Base-by-base conservation (phyloP, 2,113 vertebrate genomes). In the Arothron firmamentum region DNA sequence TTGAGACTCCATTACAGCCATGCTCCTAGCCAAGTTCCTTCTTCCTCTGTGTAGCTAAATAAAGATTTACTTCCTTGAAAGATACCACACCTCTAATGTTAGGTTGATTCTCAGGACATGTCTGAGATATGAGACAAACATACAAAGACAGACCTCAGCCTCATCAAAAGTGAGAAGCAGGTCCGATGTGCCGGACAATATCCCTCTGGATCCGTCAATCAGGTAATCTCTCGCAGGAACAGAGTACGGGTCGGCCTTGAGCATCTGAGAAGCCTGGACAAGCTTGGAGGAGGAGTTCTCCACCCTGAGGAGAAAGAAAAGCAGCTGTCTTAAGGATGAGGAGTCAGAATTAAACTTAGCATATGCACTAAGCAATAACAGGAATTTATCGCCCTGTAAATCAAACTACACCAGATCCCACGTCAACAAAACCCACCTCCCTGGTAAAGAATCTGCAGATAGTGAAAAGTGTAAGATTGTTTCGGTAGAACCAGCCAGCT, bases 211-310 rank as follows among this genome's bases (percentile, higher is more conserved):
- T 16, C 97, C 97, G 65, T 99, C 96, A 17, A 99, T 99, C 19
- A 99, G 90, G 78, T 98, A 98, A 87, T 99, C 96, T 60, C 96
- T 91, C n/a, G 97, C 96, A 56, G 96, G 95, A 23, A 98, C 96
- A 0, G 97, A 98, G 62, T 98, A 99, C 3, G 97, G 97, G 82
- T 99, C 96, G 4, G 93, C 89, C 69, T 93, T 95, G 72, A 99
- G 90, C 97, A 99, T 98, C 90, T 95, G 94, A 52, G 96, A 93
- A 5, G 97, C 96, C 84, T 94, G 94, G 65, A 98, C 93, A 6
- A 99, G 93, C 69, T 98, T 98, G 4, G 94, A 94, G 72, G 93
- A 93, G 17, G 97, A 96, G 23, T 96, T 98, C 89, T 99, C 97
- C 74, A 99, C 96, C 83, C 96, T 99, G 80, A 49, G 73, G 76